Evolutionary conservation across 2,888 invertebrate species (phyloP).

Genomic region (Tenthredo distinguenda): DNA sequence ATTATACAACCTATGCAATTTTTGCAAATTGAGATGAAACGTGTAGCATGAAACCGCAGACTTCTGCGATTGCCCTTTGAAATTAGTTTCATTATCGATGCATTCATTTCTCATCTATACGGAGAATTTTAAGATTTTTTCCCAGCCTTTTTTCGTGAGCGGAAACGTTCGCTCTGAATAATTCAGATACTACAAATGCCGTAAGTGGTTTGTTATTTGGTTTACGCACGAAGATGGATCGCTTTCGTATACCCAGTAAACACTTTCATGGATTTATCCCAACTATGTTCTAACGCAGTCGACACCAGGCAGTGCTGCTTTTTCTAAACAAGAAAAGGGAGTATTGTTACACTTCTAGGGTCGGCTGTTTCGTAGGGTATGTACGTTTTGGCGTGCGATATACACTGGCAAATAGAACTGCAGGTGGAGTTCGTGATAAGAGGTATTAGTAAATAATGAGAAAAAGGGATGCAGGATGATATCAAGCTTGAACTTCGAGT

Average conservation of each 20-base stretch:
- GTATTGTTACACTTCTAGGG: no score
- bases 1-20: neutral
- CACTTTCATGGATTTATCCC: slow-evolving; percentile 11
- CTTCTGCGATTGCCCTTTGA: neutral
- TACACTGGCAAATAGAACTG: neutral
- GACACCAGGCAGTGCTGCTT: neutral
- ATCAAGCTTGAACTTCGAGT: no score
- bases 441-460: no score
- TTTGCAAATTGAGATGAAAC: no score
- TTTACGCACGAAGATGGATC: slow-evolving; percentile 26
- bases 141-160: neutral
- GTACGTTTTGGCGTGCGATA: neutral
- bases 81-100: neutral
- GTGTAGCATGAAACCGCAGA: neutral
- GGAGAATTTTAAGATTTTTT: neutral
- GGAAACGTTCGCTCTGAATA: slow-evolving; percentile 28
- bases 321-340: neutral
- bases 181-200: slow-evolving; percentile 18
- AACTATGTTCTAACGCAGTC: neutral
- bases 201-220: slow-evolving; percentile 19
- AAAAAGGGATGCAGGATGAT: no score
- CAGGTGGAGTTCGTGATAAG: neutral
- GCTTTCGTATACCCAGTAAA: neutral
- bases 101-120: neutral
- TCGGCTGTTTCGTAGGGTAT: neutral